phyloP scores from a whole-genome alignment of 2,113 vertebrate species.

The Eupsittula cactorum region DNA sequence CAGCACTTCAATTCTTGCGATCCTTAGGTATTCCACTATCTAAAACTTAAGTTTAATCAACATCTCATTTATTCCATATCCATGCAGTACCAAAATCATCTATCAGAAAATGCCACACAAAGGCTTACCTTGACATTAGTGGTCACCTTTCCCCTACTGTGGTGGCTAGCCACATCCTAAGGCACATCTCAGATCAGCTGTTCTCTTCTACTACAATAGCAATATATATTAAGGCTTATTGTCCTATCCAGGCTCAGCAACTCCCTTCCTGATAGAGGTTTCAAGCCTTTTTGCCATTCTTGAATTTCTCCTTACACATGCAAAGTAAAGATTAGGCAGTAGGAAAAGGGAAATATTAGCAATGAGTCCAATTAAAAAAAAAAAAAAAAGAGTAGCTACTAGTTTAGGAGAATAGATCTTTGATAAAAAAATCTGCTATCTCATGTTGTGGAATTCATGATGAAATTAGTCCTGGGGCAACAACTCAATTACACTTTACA shows the following conservation, averaged over 20 bases:
- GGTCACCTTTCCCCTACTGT: background rate
- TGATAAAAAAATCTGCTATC: background rate
- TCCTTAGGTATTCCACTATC: background rate
- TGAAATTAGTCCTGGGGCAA: background rate
- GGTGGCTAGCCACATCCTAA: background rate
- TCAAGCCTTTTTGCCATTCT: background rate
- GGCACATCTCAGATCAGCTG: background rate
- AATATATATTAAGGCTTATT: background rate
- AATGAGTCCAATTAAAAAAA: background rate
- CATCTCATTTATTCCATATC: background rate
- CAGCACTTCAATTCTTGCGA: background rate
- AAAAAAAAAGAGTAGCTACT: background rate
- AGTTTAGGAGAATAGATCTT: background rate
- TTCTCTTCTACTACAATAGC: background rate
- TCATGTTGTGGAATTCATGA: background rate
- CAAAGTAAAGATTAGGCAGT: background rate
- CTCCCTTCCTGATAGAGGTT: background rate
- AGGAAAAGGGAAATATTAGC: background rate
- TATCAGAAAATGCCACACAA: background rate
- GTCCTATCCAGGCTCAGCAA: background rate
- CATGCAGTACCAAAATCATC: background rate
- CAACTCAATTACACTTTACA: background rate
- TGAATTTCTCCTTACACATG: background rate
- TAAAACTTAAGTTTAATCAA: background rate
- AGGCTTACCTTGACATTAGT: background rate